phyloP scores from a whole-genome alignment of 2,113 vertebrate species.

The Xenopus laevis region DNA sequence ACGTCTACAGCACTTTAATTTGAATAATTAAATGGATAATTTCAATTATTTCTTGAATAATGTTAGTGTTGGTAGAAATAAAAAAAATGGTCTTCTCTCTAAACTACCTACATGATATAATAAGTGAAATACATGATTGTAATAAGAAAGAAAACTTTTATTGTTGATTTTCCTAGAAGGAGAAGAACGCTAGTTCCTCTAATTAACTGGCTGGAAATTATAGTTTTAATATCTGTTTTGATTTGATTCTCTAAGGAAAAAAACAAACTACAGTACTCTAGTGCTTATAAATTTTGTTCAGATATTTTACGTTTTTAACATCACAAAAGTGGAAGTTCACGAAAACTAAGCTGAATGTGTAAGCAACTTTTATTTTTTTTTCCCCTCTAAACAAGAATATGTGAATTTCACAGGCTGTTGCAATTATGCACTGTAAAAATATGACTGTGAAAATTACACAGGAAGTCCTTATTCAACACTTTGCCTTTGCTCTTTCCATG shows the following conservation, averaged over 20 bases:
- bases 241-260: background rate
- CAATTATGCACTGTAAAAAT: constrained; percentile 66
- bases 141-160: too few relatives aligned
- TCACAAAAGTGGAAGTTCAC: constrained; percentile 5
- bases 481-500: constrained; percentile 71
- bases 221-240: background rate
- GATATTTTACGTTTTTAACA: constrained; percentile 7
- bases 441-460: constrained; percentile 67
- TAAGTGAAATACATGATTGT: too few relatives aligned
- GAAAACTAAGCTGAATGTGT: constrained; percentile 34
- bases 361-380: constrained; percentile 48
- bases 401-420: constrained; percentile 59
- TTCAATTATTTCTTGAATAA: too few relatives aligned
- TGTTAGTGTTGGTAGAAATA: too few relatives aligned
- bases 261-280: background rate
- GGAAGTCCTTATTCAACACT: constrained; percentile 79
- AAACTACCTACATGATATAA: too few relatives aligned
- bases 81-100: too few relatives aligned
- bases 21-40: too few relatives aligned
- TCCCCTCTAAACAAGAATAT: constrained; percentile 52
- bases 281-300: background rate
- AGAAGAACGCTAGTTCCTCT: too few relatives aligned
- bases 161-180: too few relatives aligned
- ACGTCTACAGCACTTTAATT: too few relatives aligned
- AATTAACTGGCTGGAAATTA: too few relatives aligned